Conservation (phyloP, 2,797 vertebrate species). For the Morus bassanus region DNA sequence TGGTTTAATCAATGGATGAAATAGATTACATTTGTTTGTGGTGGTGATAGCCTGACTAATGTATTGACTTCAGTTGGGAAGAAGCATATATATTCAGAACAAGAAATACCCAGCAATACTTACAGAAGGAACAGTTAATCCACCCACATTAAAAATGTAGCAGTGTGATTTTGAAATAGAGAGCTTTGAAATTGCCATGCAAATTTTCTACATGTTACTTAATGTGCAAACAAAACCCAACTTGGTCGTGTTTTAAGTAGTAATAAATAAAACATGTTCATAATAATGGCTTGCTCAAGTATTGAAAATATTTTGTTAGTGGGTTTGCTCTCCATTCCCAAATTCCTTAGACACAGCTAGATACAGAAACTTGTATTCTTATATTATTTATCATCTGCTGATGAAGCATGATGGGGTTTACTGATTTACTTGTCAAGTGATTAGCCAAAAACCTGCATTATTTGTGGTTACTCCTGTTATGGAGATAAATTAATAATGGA, state of each 20-base stretch:
- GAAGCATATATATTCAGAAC: not conserved
- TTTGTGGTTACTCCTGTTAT: not conserved
- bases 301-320: not conserved
- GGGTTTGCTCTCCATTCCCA: not conserved
- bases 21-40: constrained; percentile 20
- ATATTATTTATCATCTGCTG: not conserved
- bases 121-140: not conserved
- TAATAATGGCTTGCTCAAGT: not conserved
- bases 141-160: not conserved
- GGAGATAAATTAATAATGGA: not conserved
- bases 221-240: not conserved
- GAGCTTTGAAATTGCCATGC: not conserved
- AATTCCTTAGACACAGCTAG: not conserved
- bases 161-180: not conserved
- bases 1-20: constrained; percentile 45
- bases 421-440: not conserved
- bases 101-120: not conserved
- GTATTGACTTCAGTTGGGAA: not conserved
- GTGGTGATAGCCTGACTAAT: not conserved
- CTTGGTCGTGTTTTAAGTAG: not conserved
- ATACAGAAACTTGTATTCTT: not conserved
- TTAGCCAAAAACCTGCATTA: not conserved
- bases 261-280: not conserved
- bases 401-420: not conserved
- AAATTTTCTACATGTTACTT: not conserved